These are phyloP conservation scores for Neocloeon triangulifer DNA, from an alignment of 1,140 invertebrate species.

Conservation along the genomic window DNA sequence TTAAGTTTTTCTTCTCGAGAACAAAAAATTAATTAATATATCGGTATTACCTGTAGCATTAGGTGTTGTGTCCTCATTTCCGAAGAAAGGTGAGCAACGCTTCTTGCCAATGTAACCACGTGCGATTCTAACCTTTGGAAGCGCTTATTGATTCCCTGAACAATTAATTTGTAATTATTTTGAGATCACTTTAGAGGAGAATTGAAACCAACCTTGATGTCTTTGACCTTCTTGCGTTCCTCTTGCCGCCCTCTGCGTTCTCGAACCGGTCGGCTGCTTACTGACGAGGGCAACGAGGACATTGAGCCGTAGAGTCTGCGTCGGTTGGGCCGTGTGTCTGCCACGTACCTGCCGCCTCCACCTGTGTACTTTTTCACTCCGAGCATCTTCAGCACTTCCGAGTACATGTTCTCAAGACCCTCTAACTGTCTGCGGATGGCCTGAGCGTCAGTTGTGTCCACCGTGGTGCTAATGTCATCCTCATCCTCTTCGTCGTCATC, in stretches of 20 bases:
- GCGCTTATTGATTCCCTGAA: constrained; percentile 59
- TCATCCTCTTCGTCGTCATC: too few species aligned
- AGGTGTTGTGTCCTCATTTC: constrained; percentile 80
- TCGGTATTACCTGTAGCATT: constrained; percentile 44
- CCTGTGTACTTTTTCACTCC: constrained; percentile 34
- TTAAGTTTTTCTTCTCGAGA: too few species aligned
- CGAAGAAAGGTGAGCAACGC: constrained; percentile 77
- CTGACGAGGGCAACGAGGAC: constrained; percentile 61
- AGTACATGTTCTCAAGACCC: constrained; percentile 74
- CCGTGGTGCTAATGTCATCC: constrained; percentile 42
- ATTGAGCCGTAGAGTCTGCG: constrained; percentile 45
- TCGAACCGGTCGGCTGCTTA: constrained; percentile 42
- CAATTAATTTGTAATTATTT: constrained; percentile 6
- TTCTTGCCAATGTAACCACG: constrained; percentile 72
- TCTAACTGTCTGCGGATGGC: constrained; percentile 63
- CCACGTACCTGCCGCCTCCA: constrained; percentile 22
- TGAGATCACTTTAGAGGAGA: too few species aligned
- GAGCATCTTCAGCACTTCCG: constrained; percentile 50
- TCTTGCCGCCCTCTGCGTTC: constrained; percentile 30
- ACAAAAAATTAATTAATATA: too few species aligned
- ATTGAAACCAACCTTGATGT: constrained; percentile 31
- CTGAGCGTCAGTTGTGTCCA: constrained; percentile 31
- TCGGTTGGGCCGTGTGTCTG: constrained; percentile 33
- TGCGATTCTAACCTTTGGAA: constrained; percentile 80
- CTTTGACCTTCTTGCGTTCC: constrained; percentile 46